These are phyloP conservation scores for Pachymerium ferrugineum DNA, from an alignment of 2,888 invertebrate species.

Conservation along the genomic window DNA sequence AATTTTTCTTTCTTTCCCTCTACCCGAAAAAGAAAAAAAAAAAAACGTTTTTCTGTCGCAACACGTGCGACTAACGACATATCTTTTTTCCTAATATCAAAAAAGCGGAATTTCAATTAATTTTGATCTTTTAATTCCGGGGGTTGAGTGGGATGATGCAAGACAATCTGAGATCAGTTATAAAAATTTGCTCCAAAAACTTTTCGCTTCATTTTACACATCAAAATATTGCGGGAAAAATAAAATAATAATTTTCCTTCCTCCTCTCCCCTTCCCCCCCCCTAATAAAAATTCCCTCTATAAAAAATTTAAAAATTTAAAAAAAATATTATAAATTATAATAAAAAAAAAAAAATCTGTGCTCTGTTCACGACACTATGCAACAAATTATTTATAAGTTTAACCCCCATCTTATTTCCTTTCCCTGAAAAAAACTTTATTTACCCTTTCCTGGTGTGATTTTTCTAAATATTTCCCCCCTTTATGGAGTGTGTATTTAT, in stretches of 20 bases:
- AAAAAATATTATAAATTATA: background rate
- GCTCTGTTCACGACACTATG: slow-evolving; percentile 3
- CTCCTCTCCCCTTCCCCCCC: too few relatives aligned
- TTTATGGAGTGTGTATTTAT: slow-evolving; percentile 1
- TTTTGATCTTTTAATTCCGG: background rate
- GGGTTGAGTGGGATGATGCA: background rate
- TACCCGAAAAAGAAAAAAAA: background rate
- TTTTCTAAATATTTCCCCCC: background rate
- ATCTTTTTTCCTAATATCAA: slow-evolving; percentile 2
- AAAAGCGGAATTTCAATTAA: background rate
- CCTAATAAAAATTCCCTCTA: too few relatives aligned
- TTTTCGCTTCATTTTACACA: background rate
- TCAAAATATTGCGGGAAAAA: too few relatives aligned
- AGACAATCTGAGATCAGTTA: slow-evolving; percentile 1
- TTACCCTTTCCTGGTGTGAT: background rate
- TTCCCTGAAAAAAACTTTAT: background rate
- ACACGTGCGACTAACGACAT: background rate
- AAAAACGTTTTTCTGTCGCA: background rate
- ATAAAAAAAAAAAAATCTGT: background rate
- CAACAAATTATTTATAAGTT: background rate
- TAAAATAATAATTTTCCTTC: too few relatives aligned
- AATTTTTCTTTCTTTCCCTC: background rate
- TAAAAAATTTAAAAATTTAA: too few relatives aligned
- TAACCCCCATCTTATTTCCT: background rate
- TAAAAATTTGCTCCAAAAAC: background rate